Evolutionary conservation across 2,888 invertebrate genomes (phyloP), one percentile per base, ranked within the genome.

Genomic region (Temnothorax unifasciatus): DNA sequence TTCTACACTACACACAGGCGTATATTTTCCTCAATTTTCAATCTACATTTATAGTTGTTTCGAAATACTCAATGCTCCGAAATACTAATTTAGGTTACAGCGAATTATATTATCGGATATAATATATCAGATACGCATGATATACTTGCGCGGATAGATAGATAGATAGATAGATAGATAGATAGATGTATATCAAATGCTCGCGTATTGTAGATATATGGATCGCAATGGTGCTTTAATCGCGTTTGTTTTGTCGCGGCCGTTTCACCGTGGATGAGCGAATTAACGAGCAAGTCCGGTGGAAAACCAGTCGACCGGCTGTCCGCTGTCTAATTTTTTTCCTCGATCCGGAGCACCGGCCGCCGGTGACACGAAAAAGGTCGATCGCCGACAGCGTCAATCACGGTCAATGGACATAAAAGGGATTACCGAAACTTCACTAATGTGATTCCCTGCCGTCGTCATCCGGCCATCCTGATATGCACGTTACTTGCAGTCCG

Each of bases 381-480:
- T 73, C 79, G 84, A 84, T 79, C 69, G 85, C 71, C 76, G 84
- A 76, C 84, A 76, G 52, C 84, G 85, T 84, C 84, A 81, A 71
- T 84, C 82, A 74, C 85, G 86, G 86, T 86, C 75, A 82, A 84
- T 86, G 85, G 82, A 87, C 82, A 91, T 90, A 90, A 92, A 91
- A 91, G 89, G 90, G 92, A 91, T 92, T 93, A 91, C 89, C 88
- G 91, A 92, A 93, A 92, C 86, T 92, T 93, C 87, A 89, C 90
- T 91, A 91, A 92, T 92, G 90, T 88, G 91, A 93, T 92, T 91
- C 84, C 83, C 81, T 85, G 79, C 81, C 83, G 64, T 63, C 68
- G 66, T 79, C 73, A 59, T 71, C 57, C 64, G 66, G 77, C 71
- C 52, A 52, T 29, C 68, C 81, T 81, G 79, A 86, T 74, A 86